phyloP scores from a whole-genome alignment of 2,113 vertebrate genomes.

The Anthoscopus minutus region DNA sequence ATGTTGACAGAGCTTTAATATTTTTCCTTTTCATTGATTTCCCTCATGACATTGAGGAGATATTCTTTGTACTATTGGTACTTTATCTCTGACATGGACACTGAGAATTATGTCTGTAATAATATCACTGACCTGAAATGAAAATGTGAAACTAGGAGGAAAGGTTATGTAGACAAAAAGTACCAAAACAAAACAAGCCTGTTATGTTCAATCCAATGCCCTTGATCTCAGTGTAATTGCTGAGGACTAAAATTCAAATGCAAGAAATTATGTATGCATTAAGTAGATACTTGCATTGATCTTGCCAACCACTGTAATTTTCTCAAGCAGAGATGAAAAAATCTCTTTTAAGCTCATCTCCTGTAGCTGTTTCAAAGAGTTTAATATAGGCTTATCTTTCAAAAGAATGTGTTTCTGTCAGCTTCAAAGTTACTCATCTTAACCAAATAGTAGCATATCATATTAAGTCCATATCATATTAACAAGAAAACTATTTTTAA shows the following conservation, averaged over 20 bases:
- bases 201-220: not conserved
- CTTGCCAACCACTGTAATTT: not conserved
- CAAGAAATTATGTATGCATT: not conserved
- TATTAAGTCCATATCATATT: not conserved
- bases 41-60: not conserved
- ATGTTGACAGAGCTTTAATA: not conserved
- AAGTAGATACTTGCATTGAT: not conserved
- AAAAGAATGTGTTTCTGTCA: not conserved
- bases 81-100: not conserved
- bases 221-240: not conserved
- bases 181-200: not conserved
- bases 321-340: not conserved
- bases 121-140: not conserved
- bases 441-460: not conserved
- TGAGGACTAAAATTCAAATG: not conserved
- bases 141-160: not conserved
- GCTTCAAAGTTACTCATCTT: not conserved
- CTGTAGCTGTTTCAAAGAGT: not conserved
- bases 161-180: not conserved
- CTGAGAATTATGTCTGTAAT: not conserved
- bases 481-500: not conserved
- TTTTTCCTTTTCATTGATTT: slow-evolving; percentile 3
- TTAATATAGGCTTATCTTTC: not conserved
- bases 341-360: not conserved
- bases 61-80: not conserved